These are phyloP conservation scores for Heliconius melpomene DNA, from an alignment of 1,140 invertebrate genomes.

Conservation along the genomic window DNA sequence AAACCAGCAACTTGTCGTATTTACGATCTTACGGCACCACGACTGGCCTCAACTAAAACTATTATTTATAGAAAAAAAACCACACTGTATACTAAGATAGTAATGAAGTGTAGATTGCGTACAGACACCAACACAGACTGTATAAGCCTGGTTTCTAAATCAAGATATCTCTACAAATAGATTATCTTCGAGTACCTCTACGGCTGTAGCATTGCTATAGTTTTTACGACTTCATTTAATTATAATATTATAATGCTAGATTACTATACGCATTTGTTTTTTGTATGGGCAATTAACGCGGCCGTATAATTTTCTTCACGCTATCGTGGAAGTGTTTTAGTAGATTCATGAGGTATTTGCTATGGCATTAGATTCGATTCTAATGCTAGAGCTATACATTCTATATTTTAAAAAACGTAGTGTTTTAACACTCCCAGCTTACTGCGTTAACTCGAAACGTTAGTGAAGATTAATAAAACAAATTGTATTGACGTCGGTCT, in stretches of 20 bases:
- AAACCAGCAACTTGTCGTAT: too few species aligned
- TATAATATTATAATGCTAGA: background rate
- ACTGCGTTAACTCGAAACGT: background rate
- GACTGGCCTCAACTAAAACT: background rate
- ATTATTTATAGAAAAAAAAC: background rate
- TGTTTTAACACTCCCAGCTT: background rate
- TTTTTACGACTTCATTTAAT: conserved; percentile 10
- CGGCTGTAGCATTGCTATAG: background rate
- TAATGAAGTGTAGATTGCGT: background rate
- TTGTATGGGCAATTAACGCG: background rate
- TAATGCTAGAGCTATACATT: background rate
- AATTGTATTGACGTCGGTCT: background rate
- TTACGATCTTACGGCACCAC: too few species aligned
- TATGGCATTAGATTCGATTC: background rate
- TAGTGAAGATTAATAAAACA: too few species aligned
- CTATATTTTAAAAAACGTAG: background rate
- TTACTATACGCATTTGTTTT: conserved; percentile 4
- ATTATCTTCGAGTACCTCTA: conserved; percentile 1
- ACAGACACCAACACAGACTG: background rate
- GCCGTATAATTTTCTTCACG: background rate
- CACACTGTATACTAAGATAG: background rate
- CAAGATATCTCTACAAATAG: conserved; percentile 16
- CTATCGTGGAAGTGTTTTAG: background rate
- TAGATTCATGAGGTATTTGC: background rate
- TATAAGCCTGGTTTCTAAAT: conserved; percentile 16